These are phyloP conservation scores for Limenitis camilla DNA, from an alignment of 2,888 invertebrate genomes.

Conservation along the genomic window DNA sequence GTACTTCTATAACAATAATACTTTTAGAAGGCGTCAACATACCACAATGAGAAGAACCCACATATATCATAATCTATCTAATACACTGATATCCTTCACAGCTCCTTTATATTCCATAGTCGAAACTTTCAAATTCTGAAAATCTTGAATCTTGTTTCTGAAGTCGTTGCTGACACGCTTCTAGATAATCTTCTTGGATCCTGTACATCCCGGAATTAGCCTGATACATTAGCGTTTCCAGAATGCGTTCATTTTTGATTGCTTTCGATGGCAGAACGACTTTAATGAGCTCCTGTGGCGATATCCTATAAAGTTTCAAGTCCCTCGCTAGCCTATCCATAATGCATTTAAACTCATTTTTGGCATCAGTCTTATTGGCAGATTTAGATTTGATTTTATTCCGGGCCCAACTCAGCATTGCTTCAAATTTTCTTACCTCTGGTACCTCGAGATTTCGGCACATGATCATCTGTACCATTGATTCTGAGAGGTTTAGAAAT, in stretches of 20 bases:
- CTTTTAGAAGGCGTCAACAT: conserved; percentile 70
- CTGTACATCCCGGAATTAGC: conserved; percentile 95
- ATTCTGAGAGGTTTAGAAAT: conserved; percentile 91
- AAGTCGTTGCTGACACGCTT: conserved; percentile 89
- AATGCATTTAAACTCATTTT: conserved; percentile 92
- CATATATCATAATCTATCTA: conserved; percentile 62
- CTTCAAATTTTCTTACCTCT: conserved; percentile 93
- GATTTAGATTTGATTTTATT: conserved; percentile 87
- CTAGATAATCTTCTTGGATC: conserved; percentile 89
- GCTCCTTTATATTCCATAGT: conserved; percentile 79
- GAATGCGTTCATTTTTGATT: conserved; percentile 91
- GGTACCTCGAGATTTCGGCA: conserved; percentile 91
- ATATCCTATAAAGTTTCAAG: conserved; percentile 90
- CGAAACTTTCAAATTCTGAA: conserved; percentile 87
- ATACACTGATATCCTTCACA: conserved; percentile 72
- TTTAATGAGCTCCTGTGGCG: conserved; percentile 93
- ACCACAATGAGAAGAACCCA: conserved; percentile 62
- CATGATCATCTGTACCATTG: conserved; percentile 96
- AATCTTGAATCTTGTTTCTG: conserved; percentile 92
- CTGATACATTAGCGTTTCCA: conserved; percentile 94
- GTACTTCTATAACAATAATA: conserved; percentile 74
- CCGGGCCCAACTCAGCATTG: conserved; percentile 93
- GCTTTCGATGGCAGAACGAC: conserved; percentile 94
- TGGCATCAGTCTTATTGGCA: conserved; percentile 86
- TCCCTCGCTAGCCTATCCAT: conserved; percentile 94